A percentile compares a stretch with the other conserved stretches of the same genome.
Conservation (phyloP, 2,113 vertebrate genomes). For the Eulemur rufifrons region DNA sequence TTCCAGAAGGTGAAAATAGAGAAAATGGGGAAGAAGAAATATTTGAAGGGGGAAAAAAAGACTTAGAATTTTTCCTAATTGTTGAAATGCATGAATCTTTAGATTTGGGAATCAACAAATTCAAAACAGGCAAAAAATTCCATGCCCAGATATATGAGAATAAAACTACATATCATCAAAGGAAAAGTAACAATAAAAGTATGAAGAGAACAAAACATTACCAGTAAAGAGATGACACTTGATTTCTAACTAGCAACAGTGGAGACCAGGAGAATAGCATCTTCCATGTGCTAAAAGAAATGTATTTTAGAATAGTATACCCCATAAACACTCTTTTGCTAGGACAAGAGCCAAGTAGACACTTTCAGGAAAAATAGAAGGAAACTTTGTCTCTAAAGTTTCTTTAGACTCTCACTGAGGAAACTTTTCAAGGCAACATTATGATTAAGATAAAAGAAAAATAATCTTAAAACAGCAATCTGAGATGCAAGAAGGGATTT, state of each 20-base stretch:
- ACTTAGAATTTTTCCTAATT: neutral
- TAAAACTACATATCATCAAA: neutral
- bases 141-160: neutral
- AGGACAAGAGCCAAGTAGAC: neutral
- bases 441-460: neutral
- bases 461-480: neutral
- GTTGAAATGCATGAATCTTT: neutral
- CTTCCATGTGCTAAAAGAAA: neutral
- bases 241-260: neutral
- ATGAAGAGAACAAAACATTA: neutral
- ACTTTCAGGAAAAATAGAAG: neutral
- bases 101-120: neutral
- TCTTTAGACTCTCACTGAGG: neutral
- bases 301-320: neutral
- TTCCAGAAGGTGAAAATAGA: neutral
- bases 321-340: neutral
- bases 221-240: neutral
- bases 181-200: neutral
- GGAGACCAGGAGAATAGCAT: neutral
- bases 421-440: neutral
- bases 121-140: neutral
- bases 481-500: neutral
- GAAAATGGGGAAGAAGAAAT: neutral
- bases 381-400: neutral
- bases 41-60: neutral